Percentiles rank a stretch among this genome's conserved stretches.
Evolutionary conservation across 1,140 invertebrate genomes (phyloP).

Genomic region (Drosophila albomicans): DNA sequence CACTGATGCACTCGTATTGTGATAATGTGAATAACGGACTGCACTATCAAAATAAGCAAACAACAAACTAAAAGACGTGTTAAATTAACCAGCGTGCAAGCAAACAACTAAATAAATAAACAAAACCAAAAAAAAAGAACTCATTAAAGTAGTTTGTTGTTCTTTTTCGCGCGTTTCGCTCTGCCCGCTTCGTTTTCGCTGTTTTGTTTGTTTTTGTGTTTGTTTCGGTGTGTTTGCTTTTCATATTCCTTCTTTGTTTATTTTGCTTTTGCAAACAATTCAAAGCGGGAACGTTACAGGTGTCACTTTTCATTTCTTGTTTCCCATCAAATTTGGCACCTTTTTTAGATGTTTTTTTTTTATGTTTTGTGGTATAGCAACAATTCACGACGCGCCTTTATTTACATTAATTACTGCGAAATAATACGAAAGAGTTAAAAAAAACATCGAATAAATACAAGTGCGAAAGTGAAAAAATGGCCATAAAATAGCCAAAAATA

Average conservation of each 20-base stretch:
- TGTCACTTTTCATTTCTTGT: constrained; percentile 52
- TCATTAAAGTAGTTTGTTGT: constrained; percentile 71
- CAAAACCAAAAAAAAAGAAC: constrained; percentile 63
- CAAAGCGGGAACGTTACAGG: constrained; percentile 48
- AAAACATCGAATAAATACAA: constrained; percentile 11
- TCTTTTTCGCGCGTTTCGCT: constrained; percentile 28
- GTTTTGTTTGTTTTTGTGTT: constrained; percentile 31
- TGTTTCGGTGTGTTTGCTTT: constrained; percentile 38
- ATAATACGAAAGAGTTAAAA: constrained; percentile 35
- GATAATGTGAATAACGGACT: constrained; percentile 59
- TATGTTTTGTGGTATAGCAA: constrained; percentile 2
- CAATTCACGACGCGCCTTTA: constrained; percentile 49
- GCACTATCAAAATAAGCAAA: constrained; percentile 68
- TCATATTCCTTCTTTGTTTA: constrained; percentile 43
- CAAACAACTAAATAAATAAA: constrained; percentile 61
- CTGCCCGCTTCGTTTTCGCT: constrained; percentile 26
- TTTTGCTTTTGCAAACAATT: constrained; percentile 52
- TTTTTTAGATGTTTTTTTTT: constrained; percentile 27
- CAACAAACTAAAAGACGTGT: constrained; percentile 58
- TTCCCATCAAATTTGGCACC: constrained; percentile 40
- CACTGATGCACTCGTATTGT: constrained; percentile 18
- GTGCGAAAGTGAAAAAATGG: constrained; percentile 33
- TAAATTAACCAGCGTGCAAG: constrained; percentile 66
- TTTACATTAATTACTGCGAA: constrained; percentile 63
- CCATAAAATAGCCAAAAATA: constrained; percentile 13